Base-by-base conservation (phyloP, 2,797 vertebrate genomes). In the Chaenodraco wilsoni region DNA sequence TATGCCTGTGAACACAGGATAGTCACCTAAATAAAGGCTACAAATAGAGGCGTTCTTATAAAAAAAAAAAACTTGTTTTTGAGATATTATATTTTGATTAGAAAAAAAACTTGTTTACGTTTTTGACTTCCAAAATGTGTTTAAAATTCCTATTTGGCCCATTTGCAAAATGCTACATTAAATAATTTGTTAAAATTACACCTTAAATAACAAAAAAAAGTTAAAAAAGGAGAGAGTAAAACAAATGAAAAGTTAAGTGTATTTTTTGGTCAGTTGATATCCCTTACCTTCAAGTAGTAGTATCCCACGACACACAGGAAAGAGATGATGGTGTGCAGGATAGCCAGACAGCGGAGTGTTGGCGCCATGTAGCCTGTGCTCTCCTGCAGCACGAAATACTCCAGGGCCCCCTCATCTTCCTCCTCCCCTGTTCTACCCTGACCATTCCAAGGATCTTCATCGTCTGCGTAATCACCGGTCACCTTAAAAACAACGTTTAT, bases 321-420 rank as follows among this genome's bases (percentile, higher is more conserved):
- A 14, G 98, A 99, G 89, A 99, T 98, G 88, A 99, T 59, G 0
- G 98, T 99, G 85, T 99, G 98, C 68, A 99, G 91, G 45, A 99
- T 83, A 52, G 98, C 97, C 76, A 99, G 72, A 69, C 95, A 96
- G 71, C 96, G 95, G 52, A 99, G 93, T 0, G 97, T 93, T 0
- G 98, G 98, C 0, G 98, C 98, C 98, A 99, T 99, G 81, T 99
- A 99, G 17, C 98, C 98, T 0, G 97, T 99, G 87, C 96, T 98
- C 91, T 99, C 98, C 91, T 99, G 97, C 81, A 99, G 92, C 64
- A 99, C 96, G 56, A 98, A 99, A 90, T 97, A 98, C 76, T 98
- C 97, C n/a, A 97, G 91, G 0, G 94, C 96, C 37, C 96, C 95
- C n/a, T 98, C 97, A 3, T 97, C 96, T 12, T 97, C 96, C 60